Evolutionary conservation across 2,888 invertebrate genomes (phyloP).

Genomic region (Leucophenga montana): DNA sequence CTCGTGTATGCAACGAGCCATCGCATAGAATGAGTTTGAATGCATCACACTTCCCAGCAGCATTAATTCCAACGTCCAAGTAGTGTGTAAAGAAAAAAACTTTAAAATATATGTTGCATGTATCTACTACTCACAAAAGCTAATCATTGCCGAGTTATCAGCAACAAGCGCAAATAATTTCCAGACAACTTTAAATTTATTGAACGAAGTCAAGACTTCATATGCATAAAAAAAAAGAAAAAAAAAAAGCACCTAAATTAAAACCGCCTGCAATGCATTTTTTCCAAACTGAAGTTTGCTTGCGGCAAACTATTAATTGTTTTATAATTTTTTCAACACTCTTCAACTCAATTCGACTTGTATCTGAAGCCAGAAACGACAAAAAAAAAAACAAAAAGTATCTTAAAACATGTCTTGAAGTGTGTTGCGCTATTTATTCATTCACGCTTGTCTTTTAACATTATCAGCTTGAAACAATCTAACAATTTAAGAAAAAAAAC

Average conservation of each 20-base stretch:
- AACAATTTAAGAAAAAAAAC: too few species aligned
- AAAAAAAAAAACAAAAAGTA: too few species aligned
- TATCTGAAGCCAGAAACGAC: too few species aligned
- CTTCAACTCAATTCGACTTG: background rate
- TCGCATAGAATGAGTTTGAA: background rate
- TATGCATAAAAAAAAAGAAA: background rate
- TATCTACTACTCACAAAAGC: conserved; percentile 34
- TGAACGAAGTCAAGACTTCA: conserved; percentile 3
- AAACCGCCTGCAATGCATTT: background rate
- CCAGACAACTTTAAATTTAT: conserved; percentile 13
- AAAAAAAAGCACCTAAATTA: background rate
- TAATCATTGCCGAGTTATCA: conserved; percentile 52
- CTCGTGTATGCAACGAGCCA: background rate
- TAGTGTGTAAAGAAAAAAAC: background rate
- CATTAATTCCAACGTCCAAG: background rate
- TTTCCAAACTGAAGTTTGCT: background rate
- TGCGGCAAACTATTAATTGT: conserved; percentile 55
- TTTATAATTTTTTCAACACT: conserved; percentile 51
- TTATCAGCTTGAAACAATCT: conserved; percentile 22
- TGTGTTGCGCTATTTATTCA: conserved; percentile 18
- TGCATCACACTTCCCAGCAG: background rate
- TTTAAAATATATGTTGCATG: conserved; percentile 38
- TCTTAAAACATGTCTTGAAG: background rate
- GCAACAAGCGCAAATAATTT: conserved; percentile 10
- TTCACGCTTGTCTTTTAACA: conserved; percentile 19